A percentile compares a stretch with the other conserved stretches of the same genome.
Evolutionary conservation across 2,113 vertebrate species (phyloP).

Genomic region (Pycnonotus jocosus): DNA sequence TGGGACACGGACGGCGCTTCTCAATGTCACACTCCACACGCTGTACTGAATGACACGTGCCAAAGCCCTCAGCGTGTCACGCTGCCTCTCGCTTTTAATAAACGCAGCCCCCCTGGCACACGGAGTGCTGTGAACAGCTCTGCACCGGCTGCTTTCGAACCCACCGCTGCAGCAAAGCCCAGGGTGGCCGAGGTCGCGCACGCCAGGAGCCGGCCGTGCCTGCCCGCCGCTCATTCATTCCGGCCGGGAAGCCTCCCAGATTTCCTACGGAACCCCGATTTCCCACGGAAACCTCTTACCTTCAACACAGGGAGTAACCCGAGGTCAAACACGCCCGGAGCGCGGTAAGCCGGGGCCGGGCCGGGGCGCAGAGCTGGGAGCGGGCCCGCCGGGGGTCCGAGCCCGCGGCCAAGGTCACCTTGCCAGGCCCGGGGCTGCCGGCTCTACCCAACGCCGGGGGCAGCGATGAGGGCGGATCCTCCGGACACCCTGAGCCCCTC

Average conservation of each 20-base stretch:
- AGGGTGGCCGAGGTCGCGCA: not conserved
- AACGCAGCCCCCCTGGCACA: not conserved
- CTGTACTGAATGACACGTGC: not conserved
- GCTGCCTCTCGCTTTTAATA: not conserved
- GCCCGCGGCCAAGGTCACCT: constrained; percentile 48
- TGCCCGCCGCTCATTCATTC: not conserved
- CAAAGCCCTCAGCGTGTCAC: not conserved
- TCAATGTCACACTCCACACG: not conserved
- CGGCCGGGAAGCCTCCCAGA: not conserved
- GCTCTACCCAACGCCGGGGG: not conserved
- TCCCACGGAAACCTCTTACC: not conserved
- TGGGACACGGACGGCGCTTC: not conserved
- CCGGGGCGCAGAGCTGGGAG: not conserved
- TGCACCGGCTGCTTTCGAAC: not conserved
- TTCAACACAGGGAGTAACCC: not conserved
- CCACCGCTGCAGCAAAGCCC: not conserved
- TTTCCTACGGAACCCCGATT: not conserved
- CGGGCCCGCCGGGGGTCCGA: not conserved
- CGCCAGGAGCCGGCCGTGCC: not conserved
- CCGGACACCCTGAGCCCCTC: not conserved
- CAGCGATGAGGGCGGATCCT: not conserved
- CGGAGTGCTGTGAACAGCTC: not conserved
- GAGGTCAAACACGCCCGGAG: not conserved
- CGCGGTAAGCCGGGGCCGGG: not conserved
- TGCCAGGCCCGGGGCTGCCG: not conserved